Evolutionary conservation across 2,113 vertebrate species (phyloP).

Genomic region (Dinomys branickii): DNA sequence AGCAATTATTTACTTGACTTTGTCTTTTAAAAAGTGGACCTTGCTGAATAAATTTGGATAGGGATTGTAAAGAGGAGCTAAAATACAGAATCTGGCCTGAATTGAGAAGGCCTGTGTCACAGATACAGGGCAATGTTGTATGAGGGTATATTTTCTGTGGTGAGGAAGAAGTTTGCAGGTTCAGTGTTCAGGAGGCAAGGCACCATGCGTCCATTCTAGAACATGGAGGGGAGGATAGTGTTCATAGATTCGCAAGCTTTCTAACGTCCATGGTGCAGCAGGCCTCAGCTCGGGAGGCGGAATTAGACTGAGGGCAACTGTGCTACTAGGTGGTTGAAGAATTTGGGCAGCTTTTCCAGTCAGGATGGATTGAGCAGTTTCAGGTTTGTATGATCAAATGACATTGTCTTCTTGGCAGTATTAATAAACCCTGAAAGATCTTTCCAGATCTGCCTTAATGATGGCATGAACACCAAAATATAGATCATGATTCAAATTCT

Average conservation of each 20-base stretch:
- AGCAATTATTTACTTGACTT: neutral
- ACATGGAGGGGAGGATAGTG: neutral
- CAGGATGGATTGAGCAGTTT: neutral
- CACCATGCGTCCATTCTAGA: neutral
- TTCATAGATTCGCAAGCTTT: neutral
- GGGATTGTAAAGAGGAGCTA: neutral
- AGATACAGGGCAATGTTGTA: neutral
- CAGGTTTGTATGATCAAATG: constrained; percentile 15
- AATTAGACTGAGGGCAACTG: neutral
- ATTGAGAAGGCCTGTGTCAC: neutral
- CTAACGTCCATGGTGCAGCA: neutral
- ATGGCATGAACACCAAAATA: constrained; percentile 19
- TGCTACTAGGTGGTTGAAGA: neutral
- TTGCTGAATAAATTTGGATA: neutral
- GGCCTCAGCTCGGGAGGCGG: neutral
- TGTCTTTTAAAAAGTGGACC: neutral
- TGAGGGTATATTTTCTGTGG: neutral
- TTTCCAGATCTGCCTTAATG: neutral
- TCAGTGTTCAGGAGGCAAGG: neutral
- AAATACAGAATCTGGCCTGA: neutral
- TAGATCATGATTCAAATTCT: neutral
- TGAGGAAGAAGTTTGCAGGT: neutral
- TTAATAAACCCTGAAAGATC: neutral
- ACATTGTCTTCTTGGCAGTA: constrained; percentile 5
- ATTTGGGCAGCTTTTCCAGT: neutral